A percentile compares a stretch with the other conserved stretches of the same genome.
Conservation (phyloP, 2,797 vertebrate species). For the Xenopus petersii region DNA sequence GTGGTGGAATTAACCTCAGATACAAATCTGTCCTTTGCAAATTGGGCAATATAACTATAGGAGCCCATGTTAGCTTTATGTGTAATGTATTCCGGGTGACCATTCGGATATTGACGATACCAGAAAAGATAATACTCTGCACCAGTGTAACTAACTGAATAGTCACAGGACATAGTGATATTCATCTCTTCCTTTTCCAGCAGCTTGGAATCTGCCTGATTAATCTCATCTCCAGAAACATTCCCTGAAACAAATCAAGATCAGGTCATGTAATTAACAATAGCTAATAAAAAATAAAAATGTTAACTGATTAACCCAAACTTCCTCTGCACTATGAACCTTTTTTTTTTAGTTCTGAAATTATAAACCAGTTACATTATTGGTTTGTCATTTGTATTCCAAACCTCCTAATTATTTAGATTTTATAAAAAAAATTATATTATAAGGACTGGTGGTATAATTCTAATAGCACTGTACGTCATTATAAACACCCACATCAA, state of each 20-base stretch:
- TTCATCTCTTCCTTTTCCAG: background rate
- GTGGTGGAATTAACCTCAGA: slow-evolving; percentile 6
- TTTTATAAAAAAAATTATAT: too few species aligned
- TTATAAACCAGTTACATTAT: too few species aligned
- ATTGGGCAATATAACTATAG: background rate
- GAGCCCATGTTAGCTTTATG: slow-evolving; percentile 16
- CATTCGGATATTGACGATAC: slow-evolving; percentile 21
- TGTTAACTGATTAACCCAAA: too few species aligned
- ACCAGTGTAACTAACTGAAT: background rate
- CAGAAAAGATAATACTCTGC: background rate
- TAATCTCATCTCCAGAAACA: slow-evolving; percentile 1
- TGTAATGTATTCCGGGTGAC: slow-evolving; percentile 6
- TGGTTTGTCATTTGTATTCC: too few species aligned
- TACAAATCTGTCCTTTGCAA: slow-evolving; percentile 8
- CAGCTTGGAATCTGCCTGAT: background rate
- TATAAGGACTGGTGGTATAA: too few species aligned
- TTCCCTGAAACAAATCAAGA: background rate
- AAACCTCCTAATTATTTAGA: too few species aligned
- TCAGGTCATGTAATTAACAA: too few species aligned
- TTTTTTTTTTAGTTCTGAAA: too few species aligned
- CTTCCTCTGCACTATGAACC: too few species aligned
- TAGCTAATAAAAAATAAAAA: too few species aligned
- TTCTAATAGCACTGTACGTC: too few species aligned
- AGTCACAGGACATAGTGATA: slow-evolving; percentile 20
- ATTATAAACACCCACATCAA: too few species aligned